Evolutionary conservation across 2,888 invertebrate species (phyloP).

Genomic region (Xestia xanthographa): DNA sequence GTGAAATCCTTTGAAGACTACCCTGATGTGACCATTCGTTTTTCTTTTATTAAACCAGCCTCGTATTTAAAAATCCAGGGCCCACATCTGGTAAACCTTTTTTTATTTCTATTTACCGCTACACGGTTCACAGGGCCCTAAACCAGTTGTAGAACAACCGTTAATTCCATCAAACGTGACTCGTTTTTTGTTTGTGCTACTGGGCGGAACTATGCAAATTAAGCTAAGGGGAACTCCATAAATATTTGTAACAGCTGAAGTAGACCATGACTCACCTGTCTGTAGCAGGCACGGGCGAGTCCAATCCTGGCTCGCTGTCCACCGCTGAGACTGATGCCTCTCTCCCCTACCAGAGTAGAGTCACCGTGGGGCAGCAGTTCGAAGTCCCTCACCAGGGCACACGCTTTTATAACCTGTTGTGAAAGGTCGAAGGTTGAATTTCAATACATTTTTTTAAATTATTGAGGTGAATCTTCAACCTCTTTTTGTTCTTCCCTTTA

Average conservation of each 20-base stretch:
- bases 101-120: background rate
- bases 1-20: background rate
- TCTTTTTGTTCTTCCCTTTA: background rate
- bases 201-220: background rate
- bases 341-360: constrained; percentile 94
- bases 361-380: constrained; percentile 93
- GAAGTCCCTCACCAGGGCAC: constrained; percentile 92
- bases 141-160: background rate
- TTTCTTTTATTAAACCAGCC: background rate
- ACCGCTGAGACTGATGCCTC: constrained; percentile 94
- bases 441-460: background rate
- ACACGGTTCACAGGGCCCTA: background rate
- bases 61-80: background rate
- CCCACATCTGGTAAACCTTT: background rate
- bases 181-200: background rate
- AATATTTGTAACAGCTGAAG: background rate
- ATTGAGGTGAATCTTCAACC: background rate
- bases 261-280: constrained; percentile 90
- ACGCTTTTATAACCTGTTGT: constrained; percentile 88
- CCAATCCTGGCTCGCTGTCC: constrained; percentile 95
- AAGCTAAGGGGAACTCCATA: background rate
- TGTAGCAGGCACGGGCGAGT: constrained; percentile 94
- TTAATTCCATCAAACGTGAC: background rate
- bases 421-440: background rate
- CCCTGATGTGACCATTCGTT: background rate